Conservation (phyloP, 2,113 vertebrate genomes). For the Enhydra lutris region DNA sequence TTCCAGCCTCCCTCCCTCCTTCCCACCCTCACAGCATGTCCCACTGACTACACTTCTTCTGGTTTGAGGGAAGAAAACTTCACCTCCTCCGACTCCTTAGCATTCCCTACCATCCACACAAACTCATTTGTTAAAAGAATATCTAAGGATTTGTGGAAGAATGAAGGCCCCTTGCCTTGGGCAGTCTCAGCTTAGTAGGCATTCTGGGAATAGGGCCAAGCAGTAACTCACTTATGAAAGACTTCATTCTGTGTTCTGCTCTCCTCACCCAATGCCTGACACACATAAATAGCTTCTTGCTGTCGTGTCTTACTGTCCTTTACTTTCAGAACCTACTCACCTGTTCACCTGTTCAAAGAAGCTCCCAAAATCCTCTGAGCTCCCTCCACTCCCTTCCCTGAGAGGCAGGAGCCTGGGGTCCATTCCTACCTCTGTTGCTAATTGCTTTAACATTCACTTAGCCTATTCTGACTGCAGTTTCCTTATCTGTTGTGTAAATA, state of each 20-base stretch:
- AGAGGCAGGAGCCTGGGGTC: background rate
- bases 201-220: conserved; percentile 20
- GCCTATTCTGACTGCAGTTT: background rate
- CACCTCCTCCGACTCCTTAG: background rate
- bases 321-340: background rate
- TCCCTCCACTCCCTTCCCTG: background rate
- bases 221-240: background rate
- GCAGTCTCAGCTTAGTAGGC: background rate
- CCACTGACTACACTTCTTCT: background rate
- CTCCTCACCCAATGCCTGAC: background rate
- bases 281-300: background rate
- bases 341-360: background rate
- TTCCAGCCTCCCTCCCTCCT: background rate
- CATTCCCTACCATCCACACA: background rate
- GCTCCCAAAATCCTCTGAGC: background rate
- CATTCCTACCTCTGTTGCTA: background rate
- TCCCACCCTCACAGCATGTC: background rate
- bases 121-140: background rate
- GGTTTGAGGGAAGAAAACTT: background rate
- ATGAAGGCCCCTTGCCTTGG: background rate
- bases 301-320: background rate
- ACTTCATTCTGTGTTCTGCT: background rate
- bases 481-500: background rate
- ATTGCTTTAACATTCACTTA: background rate
- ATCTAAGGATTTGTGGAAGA: background rate